phyloP scores from a whole-genome alignment of 2,888 invertebrate genomes.

The Diadegma fenestrale region DNA sequence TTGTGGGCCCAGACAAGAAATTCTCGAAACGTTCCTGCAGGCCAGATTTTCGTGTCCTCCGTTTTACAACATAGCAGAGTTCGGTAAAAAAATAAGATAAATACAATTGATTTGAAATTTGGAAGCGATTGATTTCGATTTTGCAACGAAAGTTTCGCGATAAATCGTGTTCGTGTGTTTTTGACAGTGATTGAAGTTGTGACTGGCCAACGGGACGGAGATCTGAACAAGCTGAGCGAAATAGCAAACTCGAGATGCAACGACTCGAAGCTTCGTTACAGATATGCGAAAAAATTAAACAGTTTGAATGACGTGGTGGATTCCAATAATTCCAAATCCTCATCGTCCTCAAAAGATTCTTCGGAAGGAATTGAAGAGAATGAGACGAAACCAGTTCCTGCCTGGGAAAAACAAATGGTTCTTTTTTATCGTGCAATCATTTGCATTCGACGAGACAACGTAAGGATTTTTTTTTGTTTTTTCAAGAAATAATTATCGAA shows the following conservation, averaged over 20 bases:
- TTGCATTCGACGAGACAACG: conserved; percentile 84
- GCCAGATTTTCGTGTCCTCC: conserved; percentile 89
- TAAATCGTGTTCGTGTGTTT: neutral
- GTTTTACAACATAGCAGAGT: conserved; percentile 93
- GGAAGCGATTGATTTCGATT: neutral
- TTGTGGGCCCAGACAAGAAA: conserved; percentile 87
- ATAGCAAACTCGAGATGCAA: conserved; percentile 58
- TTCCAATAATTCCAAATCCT: conserved; percentile 7
- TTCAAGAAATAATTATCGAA: neutral
- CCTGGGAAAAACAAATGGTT: conserved; percentile 84
- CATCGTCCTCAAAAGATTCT: conserved; percentile 1
- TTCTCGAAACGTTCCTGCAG: conserved; percentile 87
- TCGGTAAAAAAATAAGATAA: conserved; percentile 86
- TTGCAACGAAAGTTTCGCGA: neutral
- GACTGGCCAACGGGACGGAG: conserved; percentile 86
- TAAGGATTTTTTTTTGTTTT: conserved; percentile 69
- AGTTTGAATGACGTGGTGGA: conserved; percentile 18
- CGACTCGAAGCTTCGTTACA: conserved; percentile 36
- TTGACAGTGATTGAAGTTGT: conserved; percentile 88
- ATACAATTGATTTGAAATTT: neutral
- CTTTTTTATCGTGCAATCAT: conserved; percentile 85
- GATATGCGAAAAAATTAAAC: neutral
- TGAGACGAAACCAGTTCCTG: conserved; percentile 74
- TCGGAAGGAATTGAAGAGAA: conserved; percentile 16
- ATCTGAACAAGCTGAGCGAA: conserved; percentile 82